These are phyloP conservation scores for Pentamera pediparva DNA, from an alignment of 53 echinoderm and acorn worm species.

Conservation along the genomic window DNA sequence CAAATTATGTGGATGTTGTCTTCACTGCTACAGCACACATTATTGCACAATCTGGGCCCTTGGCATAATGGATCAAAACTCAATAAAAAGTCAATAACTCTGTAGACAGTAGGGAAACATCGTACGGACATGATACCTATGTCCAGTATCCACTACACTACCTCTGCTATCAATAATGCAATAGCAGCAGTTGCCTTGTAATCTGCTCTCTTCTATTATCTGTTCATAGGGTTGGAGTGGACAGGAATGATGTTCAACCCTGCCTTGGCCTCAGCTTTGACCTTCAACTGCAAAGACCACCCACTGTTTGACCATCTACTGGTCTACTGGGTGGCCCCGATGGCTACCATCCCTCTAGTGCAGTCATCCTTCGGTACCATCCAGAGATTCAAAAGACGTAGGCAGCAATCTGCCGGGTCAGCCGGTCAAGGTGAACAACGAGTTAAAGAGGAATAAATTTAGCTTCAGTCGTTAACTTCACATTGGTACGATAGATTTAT, in stretches of 20 bases:
- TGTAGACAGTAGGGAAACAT: no score
- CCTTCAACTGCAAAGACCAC: conserved; percentile 83
- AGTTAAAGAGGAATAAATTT: neutral
- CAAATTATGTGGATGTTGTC: no score
- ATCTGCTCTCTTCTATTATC: no score
- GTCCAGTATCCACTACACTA: no score
- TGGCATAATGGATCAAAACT: no score
- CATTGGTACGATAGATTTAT: no score
- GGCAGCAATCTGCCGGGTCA: neutral
- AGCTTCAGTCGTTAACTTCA: no score
- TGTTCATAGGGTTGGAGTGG: conserved; percentile 71
- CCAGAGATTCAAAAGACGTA: neutral
- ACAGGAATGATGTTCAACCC: conserved; percentile 99
- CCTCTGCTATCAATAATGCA: neutral
- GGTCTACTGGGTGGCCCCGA: conserved; percentile 87
- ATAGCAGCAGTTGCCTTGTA: neutral
- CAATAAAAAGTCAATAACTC: no score
- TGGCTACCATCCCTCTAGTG: conserved; percentile 56
- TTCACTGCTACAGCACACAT: no score
- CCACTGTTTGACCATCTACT: conserved; percentile 67
- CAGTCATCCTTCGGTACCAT: conserved; percentile 11
- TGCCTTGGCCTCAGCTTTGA: conserved; percentile 77
- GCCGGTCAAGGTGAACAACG: neutral
- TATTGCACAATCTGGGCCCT: no score
- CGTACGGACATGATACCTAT: no score